Percentiles rank a stretch among this genome's conserved stretches.
These are phyloP conservation scores for Smittia aterrima DNA, from an alignment of 2,888 invertebrate genomes.

Conservation along the genomic window DNA sequence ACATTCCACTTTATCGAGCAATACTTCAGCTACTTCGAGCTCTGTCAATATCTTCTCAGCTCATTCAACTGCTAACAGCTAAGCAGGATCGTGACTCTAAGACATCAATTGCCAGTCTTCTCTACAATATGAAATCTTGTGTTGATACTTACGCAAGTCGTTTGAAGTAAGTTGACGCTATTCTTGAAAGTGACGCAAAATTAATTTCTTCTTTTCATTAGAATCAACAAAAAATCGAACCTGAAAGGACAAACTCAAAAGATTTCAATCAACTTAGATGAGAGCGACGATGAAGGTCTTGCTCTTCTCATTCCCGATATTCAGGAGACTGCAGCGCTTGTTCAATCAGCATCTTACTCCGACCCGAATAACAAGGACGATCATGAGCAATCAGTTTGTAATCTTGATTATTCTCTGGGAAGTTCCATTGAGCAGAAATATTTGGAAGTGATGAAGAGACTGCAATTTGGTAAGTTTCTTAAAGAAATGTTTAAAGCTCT, in stretches of 20 bases:
- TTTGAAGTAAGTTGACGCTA: constrained; percentile 61
- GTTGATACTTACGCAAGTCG: constrained; percentile 89
- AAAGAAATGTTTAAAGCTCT: constrained; percentile 2
- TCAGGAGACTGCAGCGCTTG: constrained; percentile 59
- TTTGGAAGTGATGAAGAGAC: constrained; percentile 79
- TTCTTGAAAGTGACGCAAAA: neutral
- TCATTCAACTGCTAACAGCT: constrained; percentile 66
- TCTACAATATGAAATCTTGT: constrained; percentile 84
- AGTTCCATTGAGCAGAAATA: constrained; percentile 73
- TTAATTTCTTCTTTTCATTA: constrained; percentile 46
- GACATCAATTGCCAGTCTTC: constrained; percentile 70
- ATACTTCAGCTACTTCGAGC: constrained; percentile 79
- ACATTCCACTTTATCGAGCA: constrained; percentile 88
- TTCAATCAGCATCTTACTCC: constrained; percentile 51
- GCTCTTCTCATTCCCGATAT: constrained; percentile 88
- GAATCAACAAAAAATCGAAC: constrained; percentile 63
- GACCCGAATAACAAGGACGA: constrained; percentile 45
- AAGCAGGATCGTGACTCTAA: constrained; percentile 54
- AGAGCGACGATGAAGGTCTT: constrained; percentile 85
- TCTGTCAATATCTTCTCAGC: constrained; percentile 62
- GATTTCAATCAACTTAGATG: constrained; percentile 57
- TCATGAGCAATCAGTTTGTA: constrained; percentile 47
- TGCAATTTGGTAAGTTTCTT: constrained; percentile 75
- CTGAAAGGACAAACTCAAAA: constrained; percentile 54
- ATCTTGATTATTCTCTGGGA: constrained; percentile 56